Evolutionary conservation across 2,113 vertebrate species (phyloP), one percentile per base, ranked within the genome.

Genomic region (Furnarius figulus): DNA sequence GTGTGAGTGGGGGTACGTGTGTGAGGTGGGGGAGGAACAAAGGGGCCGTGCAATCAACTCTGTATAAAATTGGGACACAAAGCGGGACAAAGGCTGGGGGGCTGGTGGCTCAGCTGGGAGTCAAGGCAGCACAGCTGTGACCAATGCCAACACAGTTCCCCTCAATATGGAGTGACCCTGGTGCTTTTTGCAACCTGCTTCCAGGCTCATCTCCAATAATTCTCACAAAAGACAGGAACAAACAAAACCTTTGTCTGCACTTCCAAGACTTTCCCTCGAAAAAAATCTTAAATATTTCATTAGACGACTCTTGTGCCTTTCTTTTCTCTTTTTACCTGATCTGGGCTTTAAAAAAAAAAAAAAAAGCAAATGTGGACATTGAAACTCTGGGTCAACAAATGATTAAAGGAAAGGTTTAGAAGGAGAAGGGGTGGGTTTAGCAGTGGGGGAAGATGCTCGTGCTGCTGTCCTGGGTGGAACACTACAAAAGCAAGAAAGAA

Each of bases 261-360:
- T 98, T 98, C 98, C 97, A 98, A 94, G 96, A 50, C 42, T 94
- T 97, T 96, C 97, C 97, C 97, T 97, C 59, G 87, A 98, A 98
- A 97, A 59, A 98, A 97, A 98, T 98, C 98, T 98, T 99, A 98
- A 99, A 99, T 99, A 98, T 99, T 99, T 99, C 98, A 98, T 99
- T 98, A 98, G 98, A 82, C 85, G 76, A 89, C 97, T 97, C 94
- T 97, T 71, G 19, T 55, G 73, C 91, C 61, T 96, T 85, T 95
- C 97, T 97, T 96, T 39, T 33, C 5, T 8, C 56, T 31, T 50
- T 72, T 79, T 11, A 83, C 67, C 77, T 92, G 78, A 67, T 71
- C 31, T 27, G 33, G 75, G 73, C 27, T 85, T 20, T 11, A 72
- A 66, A 39, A 49, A 20, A 37, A 19, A 56, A 52, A 12, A 46